Conservation (phyloP, 2,888 invertebrate species). For the Chesias legatella region DNA sequence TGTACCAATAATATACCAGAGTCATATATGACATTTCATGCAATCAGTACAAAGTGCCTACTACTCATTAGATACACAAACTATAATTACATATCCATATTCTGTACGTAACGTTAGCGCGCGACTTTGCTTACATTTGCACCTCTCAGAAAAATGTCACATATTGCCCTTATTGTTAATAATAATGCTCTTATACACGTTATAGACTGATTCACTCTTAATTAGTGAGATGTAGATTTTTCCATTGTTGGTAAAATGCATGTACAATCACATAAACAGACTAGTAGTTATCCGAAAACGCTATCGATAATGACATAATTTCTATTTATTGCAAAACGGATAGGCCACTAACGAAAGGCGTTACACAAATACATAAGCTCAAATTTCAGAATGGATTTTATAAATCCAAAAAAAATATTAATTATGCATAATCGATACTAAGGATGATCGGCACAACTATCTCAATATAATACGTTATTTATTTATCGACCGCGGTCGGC, state of each 20-base stretch:
- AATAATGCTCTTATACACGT: conserved; percentile 54
- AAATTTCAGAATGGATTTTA: conserved; percentile 69
- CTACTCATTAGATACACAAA: conserved; percentile 43
- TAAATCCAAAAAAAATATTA: conserved; percentile 62
- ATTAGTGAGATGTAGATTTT: conserved; percentile 74
- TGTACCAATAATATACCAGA: conserved; percentile 60
- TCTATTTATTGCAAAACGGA: conserved; percentile 65
- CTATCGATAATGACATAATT: conserved; percentile 67
- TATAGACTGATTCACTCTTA: conserved; percentile 67
- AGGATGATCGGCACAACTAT: conserved; percentile 67
- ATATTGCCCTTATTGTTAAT: conserved; percentile 53
- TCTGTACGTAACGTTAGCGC: conserved; percentile 20
- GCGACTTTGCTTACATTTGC: conserved; percentile 41
- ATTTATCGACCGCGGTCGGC: no score
- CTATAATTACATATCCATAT: conserved; percentile 49
- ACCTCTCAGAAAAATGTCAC: conserved; percentile 64
- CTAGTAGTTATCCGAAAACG: conserved; percentile 69
- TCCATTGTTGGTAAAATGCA: conserved; percentile 74
- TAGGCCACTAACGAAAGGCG: conserved; percentile 71
- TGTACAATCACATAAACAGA: conserved; percentile 77
- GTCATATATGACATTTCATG: conserved; percentile 67
- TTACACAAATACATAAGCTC: conserved; percentile 69
- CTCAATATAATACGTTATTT: conserved; percentile 75
- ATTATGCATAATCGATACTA: conserved; percentile 51
- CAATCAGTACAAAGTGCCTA: conserved; percentile 52